Percentiles rank a stretch among this genome's conserved stretches.
These are phyloP conservation scores for Montipora foliosa DNA, from an alignment of 64 coral and sea anemone species.

Conservation along the genomic window DNA sequence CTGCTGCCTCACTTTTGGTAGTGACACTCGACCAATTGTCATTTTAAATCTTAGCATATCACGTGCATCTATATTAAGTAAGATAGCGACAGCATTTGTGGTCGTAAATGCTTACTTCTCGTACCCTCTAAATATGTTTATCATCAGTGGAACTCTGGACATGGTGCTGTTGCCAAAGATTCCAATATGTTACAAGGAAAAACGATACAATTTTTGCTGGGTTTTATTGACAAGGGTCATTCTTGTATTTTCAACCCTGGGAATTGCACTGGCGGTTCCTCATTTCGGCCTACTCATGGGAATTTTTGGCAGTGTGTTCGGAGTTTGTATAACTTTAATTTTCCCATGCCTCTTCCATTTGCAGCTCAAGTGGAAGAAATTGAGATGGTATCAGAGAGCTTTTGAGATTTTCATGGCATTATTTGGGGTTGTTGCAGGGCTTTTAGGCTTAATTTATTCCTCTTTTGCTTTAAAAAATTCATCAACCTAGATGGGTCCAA, in stretches of 20 bases:
- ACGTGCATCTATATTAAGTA: constrained; percentile 63
- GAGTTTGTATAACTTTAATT: constrained; percentile 75
- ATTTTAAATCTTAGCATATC: constrained; percentile 61
- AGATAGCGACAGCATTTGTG: constrained; percentile 43
- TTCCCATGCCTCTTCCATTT: constrained; percentile 90
- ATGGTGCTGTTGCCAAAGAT: constrained; percentile 74
- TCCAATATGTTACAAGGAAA: constrained; percentile 33
- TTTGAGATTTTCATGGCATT: constrained; percentile 66
- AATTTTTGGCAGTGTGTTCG: constrained; percentile 88
- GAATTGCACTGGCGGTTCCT: constrained; percentile 79
- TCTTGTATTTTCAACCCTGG: constrained; percentile 70
- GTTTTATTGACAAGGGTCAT: constrained; percentile 38
- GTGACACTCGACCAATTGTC: constrained; percentile 46
- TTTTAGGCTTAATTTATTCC: constrained; percentile 73
- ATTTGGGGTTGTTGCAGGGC: constrained; percentile 66
- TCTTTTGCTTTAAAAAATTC: constrained; percentile 64
- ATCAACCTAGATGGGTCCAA: not conserved
- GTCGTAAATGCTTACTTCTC: constrained; percentile 85
- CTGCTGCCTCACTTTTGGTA: constrained; percentile 65
- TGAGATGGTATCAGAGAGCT: constrained; percentile 54
- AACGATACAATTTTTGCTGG: constrained; percentile 64
- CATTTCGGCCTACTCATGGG: constrained; percentile 90
- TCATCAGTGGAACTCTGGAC: constrained; percentile 78
- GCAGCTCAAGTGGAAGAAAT: constrained; percentile 62
- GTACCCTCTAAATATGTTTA: constrained; percentile 89